Conservation (phyloP, 2,113 vertebrate genomes). For the Sigmodon hispidus region DNA sequence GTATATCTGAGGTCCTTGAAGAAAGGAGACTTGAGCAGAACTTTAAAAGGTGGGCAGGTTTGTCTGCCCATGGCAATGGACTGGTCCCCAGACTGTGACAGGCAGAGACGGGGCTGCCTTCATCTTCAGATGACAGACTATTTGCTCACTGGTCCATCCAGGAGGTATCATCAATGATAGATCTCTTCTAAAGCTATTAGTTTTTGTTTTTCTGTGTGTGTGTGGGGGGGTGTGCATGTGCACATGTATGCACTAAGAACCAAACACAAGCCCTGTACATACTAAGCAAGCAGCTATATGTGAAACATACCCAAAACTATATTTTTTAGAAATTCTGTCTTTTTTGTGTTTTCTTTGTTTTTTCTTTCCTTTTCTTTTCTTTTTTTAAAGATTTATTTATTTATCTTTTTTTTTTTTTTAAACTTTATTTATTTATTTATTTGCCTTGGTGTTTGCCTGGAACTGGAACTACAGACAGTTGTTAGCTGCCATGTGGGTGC, state of each 20-base stretch:
- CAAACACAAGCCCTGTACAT: neutral
- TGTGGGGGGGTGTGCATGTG: neutral
- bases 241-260: neutral
- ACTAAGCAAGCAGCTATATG: too few relatives aligned
- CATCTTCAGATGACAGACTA: neutral
- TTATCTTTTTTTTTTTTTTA: too few relatives aligned
- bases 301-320: neutral
- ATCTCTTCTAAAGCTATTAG: neutral
- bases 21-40: neutral
- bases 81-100: neutral
- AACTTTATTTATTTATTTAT: too few relatives aligned
- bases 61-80: too few relatives aligned
- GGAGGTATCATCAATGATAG: neutral
- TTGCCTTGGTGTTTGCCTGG: too few relatives aligned
- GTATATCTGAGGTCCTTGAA: neutral
- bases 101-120: neutral
- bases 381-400: too few relatives aligned
- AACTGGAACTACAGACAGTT: too few relatives aligned
- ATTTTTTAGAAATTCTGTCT: too few relatives aligned
- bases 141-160: neutral
- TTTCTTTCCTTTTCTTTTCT: neutral
- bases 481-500: too few relatives aligned
- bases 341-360: neutral
- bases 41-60: neutral
- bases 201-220: neutral